Base-by-base conservation (phyloP, 2,797 vertebrate species). In the Carduelis carduelis region DNA sequence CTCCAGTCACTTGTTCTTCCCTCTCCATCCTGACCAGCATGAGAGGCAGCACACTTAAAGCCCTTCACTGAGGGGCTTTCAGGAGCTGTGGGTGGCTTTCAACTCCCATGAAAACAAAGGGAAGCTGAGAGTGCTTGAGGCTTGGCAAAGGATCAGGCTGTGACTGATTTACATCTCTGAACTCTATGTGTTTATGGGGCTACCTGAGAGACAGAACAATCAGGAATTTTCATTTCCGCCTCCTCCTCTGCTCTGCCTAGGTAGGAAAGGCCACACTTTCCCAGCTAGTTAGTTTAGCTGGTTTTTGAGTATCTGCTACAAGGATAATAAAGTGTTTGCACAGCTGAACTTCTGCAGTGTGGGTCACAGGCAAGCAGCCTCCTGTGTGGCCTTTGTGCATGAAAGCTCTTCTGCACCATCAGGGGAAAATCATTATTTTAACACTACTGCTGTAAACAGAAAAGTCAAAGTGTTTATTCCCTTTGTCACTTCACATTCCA, bases 1-100 rank as follows among this genome's bases (percentile, higher is more conserved):
- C 37, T 76, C 22, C 55, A 79, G 26, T 30, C 50, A 34, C 52
- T 86, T 44, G 30, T 52, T 89, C 32, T 59, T 86, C 65, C 55
- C 24, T 75, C 41, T 39, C 17, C 46, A 44, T 28, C 47, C 66
- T 19, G n/a, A 23, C 18, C 0, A 0, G 28, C 20, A n/a, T 8
- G 11, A 28, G 37, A 59, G 32, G 50, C 39, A 72, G 41, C 17
- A 32, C 0, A 32, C 0, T 0, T 7, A 17, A 88, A 93, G 10
- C 60, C 44, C 53, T 87, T 72, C 46, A 43, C 10, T 24, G 16
- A 57, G 46, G 8, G 1, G 14, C 9, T 89, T 86, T 87, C 23
- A 57, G 84, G 72, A 88, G n/a, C 26, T 41, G 35, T 34, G n/a
- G 6, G 47, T 86, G 18, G n/a, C 76, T 94, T 95, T 74, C 85